Evolutionary conservation across 35 echinoderm and acorn worm genomes (phyloP).

Genomic region (Eucidaris tribuloides): DNA sequence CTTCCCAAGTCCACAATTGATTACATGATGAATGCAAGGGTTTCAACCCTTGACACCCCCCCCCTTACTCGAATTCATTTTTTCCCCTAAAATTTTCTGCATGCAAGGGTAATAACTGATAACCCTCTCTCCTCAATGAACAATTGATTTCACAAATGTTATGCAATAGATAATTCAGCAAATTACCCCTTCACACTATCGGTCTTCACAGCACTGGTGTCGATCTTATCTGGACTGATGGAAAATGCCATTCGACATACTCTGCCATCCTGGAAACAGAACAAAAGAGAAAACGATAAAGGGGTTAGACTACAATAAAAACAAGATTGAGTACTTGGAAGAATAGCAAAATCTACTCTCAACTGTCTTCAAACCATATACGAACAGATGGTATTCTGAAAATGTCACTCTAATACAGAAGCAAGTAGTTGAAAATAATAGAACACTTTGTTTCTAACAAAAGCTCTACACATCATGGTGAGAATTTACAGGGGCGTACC

Average conservation of each 20-base stretch:
- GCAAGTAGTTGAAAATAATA: too few relatives aligned
- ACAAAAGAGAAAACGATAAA: too few relatives aligned
- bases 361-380: too few relatives aligned
- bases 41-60: neutral
- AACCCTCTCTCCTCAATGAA: neutral
- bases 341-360: too few relatives aligned
- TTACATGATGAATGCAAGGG: neutral
- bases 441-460: too few relatives aligned
- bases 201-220: slow-evolving; percentile 57
- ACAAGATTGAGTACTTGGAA: too few relatives aligned
- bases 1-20: too few relatives aligned
- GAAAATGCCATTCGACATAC: slow-evolving; percentile 65
- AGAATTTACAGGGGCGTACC: too few relatives aligned
- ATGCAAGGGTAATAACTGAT: slow-evolving; percentile 5
- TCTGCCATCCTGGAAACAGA: slow-evolving; percentile 65
- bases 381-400: too few relatives aligned
- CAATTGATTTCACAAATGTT: neutral
- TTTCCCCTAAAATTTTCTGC: neutral
- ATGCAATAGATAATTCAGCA: neutral
- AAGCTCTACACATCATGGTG: too few relatives aligned
- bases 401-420: too few relatives aligned
- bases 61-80: neutral
- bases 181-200: slow-evolving; percentile 33
- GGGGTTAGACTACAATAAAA: too few relatives aligned
- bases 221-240: slow-evolving; percentile 81